phyloP scores from a whole-genome alignment of 2,113 vertebrate genomes.

The Hyla sarda region DNA sequence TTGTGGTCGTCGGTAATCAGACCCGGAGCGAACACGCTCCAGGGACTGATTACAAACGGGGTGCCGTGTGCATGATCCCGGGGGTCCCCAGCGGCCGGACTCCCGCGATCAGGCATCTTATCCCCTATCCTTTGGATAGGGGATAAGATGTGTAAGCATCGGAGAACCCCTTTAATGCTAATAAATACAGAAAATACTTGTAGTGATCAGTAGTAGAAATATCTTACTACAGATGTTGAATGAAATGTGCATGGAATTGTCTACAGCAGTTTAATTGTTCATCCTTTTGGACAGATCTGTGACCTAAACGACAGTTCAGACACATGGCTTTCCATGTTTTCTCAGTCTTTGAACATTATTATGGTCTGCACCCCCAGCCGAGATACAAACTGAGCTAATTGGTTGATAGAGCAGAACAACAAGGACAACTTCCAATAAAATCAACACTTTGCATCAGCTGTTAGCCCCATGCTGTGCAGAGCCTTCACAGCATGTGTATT shows the following conservation, averaged over 20 bases:
- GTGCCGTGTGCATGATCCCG: too few species aligned
- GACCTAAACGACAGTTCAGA: conserved; percentile 25
- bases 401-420: conserved; percentile 58
- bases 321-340: conserved; percentile 64
- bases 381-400: conserved; percentile 55
- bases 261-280: not conserved
- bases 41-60: too few species aligned
- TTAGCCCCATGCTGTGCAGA: conserved; percentile 22
- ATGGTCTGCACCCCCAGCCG: conserved; percentile 61
- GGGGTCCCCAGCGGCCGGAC: too few species aligned
- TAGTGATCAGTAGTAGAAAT: not conserved
- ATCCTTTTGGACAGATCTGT: not conserved
- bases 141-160: too few species aligned
- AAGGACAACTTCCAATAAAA: conserved; percentile 56
- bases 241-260: too few species aligned
- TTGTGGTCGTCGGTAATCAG: too few species aligned
- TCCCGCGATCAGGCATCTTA: too few species aligned
- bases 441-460: conserved; percentile 43
- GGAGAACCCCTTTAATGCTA: too few species aligned
- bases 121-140: too few species aligned
- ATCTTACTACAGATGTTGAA: not conserved
- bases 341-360: conserved; percentile 60
- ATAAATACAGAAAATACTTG: too few species aligned
- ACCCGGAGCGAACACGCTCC: too few species aligned
- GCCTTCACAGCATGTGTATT: conserved; percentile 13